Percentiles rank a stretch among this genome's conserved stretches.
These are phyloP conservation scores for Aplocera efformata DNA, from an alignment of 2,888 invertebrate genomes.

Conservation along the genomic window DNA sequence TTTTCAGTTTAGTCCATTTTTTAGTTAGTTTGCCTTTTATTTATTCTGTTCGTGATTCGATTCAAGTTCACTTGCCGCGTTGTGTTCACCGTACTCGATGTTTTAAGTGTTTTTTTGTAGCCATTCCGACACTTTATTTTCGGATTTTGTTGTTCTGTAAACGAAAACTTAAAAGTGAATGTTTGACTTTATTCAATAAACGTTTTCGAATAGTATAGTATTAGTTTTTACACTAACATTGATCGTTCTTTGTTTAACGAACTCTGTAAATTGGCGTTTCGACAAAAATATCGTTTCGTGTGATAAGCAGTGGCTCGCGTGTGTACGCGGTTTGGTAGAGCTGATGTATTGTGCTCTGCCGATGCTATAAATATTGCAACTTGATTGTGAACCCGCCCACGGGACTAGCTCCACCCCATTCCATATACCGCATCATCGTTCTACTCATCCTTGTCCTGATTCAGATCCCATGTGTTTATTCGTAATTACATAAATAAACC, in stretches of 20 bases:
- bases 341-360: constrained; percentile 34
- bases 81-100: constrained; percentile 31
- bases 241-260: too few species aligned
- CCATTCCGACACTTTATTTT: constrained; percentile 20
- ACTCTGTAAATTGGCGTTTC: constrained; percentile 23
- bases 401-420: constrained; percentile 43
- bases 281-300: constrained; percentile 32
- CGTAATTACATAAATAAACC: too few species aligned
- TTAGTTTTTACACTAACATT: too few species aligned
- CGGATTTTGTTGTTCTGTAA: not conserved
- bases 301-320: constrained; percentile 47
- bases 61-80: constrained; percentile 39
- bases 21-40: constrained; percentile 33
- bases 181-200: too few species aligned
- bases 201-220: too few species aligned
- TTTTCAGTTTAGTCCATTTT: constrained; percentile 49
- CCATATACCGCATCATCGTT: constrained; percentile 34
- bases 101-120: constrained; percentile 13
- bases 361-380: constrained; percentile 49
- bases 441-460: constrained; percentile 16
- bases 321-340: constrained; percentile 35
- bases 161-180: too few species aligned
- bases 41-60: constrained; percentile 37
- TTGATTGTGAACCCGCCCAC: constrained; percentile 47
- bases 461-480: constrained; percentile 7